Evolutionary conservation across 2,797 vertebrate genomes (phyloP), one percentile per base, ranked within the genome.

Genomic region (Spatula versicolor): DNA sequence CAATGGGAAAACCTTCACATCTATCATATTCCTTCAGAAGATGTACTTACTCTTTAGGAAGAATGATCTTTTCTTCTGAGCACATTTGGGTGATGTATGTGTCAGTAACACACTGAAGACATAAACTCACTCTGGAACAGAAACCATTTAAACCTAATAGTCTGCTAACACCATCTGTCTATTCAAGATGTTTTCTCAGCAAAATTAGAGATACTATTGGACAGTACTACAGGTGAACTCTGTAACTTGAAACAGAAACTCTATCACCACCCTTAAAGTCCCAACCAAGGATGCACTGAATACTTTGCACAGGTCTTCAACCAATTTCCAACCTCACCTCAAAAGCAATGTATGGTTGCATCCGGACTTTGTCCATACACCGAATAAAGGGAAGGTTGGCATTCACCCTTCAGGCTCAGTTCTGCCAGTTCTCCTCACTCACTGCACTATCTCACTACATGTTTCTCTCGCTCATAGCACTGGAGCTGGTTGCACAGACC

Each of bases 251-350:
- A 84, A 26, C 45, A 15, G 54, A 45, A 19, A 19, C 31, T 86
- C 41, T 37, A 64, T 12, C 46, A n/a, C 15, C 59, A 86, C 67
- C 39, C 59, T 37, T 12, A 5, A 13, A 66, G 31, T 6, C n/a
- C 63, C 83, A 92, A 84, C 81, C 90, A 50, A 81, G 64, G 86
- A 91, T 12, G n/a, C 80, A 82, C 60, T 68, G 60, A 88, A 83
- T 87, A 97, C 95, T 92, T 90, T 83, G 90, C 63, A 58, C 93
- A 72, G 73, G 28, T 87, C 79, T 35, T 56, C 75, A 62, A 76
- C 4, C n/a, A 30, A 87, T 64, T 94, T 89, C 66, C 62, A 94
- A 81, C 92, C 54, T 73, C 82, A 72, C 94, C 91, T 91, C 3
- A 3, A 26, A 13, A 30, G 63, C 26, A 62, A 45, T 28, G 77